A percentile compares a stretch with the other conserved stretches of the same genome.
Conservation (phyloP, 1,140 invertebrate genomes). For the Papilio dardanus region DNA sequence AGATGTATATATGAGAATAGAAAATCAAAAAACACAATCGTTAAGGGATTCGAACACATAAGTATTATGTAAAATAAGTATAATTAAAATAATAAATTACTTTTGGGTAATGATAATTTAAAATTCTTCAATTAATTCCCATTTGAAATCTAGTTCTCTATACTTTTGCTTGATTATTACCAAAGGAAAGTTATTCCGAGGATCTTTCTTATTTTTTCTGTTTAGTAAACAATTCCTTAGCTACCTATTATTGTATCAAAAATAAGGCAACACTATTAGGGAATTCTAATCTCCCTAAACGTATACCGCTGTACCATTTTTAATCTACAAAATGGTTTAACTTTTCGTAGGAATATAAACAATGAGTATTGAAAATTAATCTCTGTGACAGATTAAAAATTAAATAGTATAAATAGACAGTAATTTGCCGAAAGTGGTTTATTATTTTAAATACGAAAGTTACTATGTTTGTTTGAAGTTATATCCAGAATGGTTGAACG, state of each 20-base stretch:
- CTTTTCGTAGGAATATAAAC: slow-evolving; percentile 6
- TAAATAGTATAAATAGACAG: not conserved
- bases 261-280: slow-evolving; percentile 31
- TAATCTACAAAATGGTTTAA: not conserved
- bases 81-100: too few relatives aligned
- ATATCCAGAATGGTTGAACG: too few relatives aligned
- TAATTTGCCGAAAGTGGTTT: slow-evolving; percentile 9
- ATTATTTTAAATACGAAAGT: too few relatives aligned
- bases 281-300: slow-evolving; percentile 22
- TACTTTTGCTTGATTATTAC: too few relatives aligned
- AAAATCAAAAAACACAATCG: too few relatives aligned
- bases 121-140: not conserved
- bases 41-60: too few relatives aligned
- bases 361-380: slow-evolving; percentile 9
- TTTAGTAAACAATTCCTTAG: slow-evolving; percentile 23
- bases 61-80: too few relatives aligned
- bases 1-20: too few relatives aligned
- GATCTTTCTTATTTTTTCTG: not conserved
- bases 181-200: not conserved
- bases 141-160: not conserved
- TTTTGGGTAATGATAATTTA: too few relatives aligned
- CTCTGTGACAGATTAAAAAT: slow-evolving; percentile 10
- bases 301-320: slow-evolving; percentile 35
- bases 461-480: too few relatives aligned
- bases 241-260: slow-evolving; percentile 6